A percentile compares a stretch with the other conserved stretches of the same genome.
phyloP scores from a whole-genome alignment of 2,797 vertebrate genomes.

The Hafferia zeledoni region DNA sequence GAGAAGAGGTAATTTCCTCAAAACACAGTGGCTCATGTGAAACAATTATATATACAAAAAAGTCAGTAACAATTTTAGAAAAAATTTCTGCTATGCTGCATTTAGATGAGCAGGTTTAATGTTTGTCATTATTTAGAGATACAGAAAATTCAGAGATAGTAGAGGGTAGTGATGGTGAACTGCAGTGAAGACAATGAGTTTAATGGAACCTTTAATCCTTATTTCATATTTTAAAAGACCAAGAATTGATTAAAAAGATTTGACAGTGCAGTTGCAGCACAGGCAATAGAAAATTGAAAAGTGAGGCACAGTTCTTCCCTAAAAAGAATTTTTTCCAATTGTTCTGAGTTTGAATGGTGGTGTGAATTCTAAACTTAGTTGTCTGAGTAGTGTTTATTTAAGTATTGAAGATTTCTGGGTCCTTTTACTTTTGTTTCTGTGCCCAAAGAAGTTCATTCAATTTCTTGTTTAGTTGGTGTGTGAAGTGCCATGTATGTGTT shows the following conservation, averaged over 20 bases:
- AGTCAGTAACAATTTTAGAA: neutral
- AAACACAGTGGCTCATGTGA: constrained; percentile 1
- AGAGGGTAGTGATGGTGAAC: neutral
- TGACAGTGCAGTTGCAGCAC: neutral
- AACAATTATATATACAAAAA: neutral
- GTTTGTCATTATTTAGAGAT: neutral
- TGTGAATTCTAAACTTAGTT: neutral
- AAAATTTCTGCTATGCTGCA: neutral
- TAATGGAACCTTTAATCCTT: neutral
- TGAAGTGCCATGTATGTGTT: neutral
- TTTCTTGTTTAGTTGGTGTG: neutral
- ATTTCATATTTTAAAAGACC: neutral
- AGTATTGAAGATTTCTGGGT: neutral
- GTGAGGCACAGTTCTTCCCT: neutral
- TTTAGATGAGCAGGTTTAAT: constrained; percentile 7
- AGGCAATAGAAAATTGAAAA: neutral
- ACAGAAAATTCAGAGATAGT: neutral
- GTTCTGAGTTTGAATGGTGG: neutral
- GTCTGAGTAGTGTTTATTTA: neutral
- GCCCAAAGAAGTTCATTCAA: neutral
- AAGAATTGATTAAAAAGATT: neutral
- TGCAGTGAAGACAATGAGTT: neutral
- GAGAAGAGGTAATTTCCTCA: constrained; percentile 42
- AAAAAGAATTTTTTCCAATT: neutral
- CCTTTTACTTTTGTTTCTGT: neutral